These are phyloP conservation scores for Eulithis testata DNA, from an alignment of 2,888 invertebrate species.

Conservation along the genomic window DNA sequence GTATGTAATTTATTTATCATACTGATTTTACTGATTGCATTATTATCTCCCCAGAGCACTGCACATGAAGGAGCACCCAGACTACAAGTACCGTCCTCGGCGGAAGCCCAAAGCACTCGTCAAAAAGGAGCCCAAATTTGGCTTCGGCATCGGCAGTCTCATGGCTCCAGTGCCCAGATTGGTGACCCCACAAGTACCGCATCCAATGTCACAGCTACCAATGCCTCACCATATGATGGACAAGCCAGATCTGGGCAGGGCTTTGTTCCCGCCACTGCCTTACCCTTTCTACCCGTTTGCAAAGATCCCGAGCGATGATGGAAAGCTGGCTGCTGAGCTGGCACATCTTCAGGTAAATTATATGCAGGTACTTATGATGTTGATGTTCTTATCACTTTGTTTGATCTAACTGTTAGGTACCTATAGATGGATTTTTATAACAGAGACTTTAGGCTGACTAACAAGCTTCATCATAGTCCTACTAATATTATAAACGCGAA, in stretches of 20 bases:
- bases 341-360: constrained; percentile 85
- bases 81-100: constrained; percentile 95
- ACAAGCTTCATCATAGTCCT: too few relatives aligned
- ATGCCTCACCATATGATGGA: constrained; percentile 82
- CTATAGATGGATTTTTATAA: background rate
- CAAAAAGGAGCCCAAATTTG: constrained; percentile 91
- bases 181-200: constrained; percentile 70
- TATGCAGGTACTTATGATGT: constrained; percentile 32
- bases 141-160: constrained; percentile 87
- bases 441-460: too few relatives aligned
- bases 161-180: constrained; percentile 85
- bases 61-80: constrained; percentile 97
- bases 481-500: too few relatives aligned
- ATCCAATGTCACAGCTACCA: constrained; percentile 75
- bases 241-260: constrained; percentile 87
- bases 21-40: background rate
- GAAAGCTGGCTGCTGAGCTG: constrained; percentile 87
- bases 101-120: constrained; percentile 94
- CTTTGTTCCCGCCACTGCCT: constrained; percentile 88
- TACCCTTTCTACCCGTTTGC: constrained; percentile 89
- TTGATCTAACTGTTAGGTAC: background rate
- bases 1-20: background rate
- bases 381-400: constrained; percentile 5
- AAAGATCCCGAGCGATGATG: constrained; percentile 81
- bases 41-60: constrained; percentile 87